Evolutionary conservation across 2,888 invertebrate species (phyloP).

Genomic region (Adineta ricciae): DNA sequence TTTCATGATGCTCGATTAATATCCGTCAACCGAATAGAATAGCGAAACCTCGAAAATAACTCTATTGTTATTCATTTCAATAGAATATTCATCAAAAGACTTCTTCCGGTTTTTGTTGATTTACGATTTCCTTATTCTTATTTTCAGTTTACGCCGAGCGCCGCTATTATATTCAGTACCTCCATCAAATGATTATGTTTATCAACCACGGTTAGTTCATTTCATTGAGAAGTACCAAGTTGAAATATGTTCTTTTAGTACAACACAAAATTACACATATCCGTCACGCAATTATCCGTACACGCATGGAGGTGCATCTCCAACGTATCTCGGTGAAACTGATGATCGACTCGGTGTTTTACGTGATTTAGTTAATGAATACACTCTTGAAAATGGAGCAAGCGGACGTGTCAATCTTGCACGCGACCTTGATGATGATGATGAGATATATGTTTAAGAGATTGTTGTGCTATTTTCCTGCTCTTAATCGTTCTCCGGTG

Average conservation of each 20-base stretch:
- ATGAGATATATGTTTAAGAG: not conserved
- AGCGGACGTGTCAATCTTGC: not conserved
- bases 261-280: not conserved
- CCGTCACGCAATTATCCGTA: not conserved
- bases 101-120: not conserved
- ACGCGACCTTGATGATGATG: not conserved
- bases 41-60: too few species aligned
- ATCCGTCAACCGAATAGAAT: too few species aligned
- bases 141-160: not conserved
- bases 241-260: not conserved
- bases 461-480: not conserved
- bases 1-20: too few species aligned
- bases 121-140: not conserved
- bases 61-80: too few species aligned
- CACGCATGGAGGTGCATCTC: not conserved
- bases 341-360: not conserved
- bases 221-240: not conserved
- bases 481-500: not conserved
- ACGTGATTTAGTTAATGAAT: not conserved
- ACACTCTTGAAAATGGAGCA: not conserved
- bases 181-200: not conserved
- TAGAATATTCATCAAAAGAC: not conserved
- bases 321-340: not conserved
- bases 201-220: not conserved
- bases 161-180: not conserved